A percentile compares a stretch with the other conserved stretches of the same genome.
Evolutionary conservation across 2,888 invertebrate genomes (phyloP).

Genomic region (Chorisops tibialis): DNA sequence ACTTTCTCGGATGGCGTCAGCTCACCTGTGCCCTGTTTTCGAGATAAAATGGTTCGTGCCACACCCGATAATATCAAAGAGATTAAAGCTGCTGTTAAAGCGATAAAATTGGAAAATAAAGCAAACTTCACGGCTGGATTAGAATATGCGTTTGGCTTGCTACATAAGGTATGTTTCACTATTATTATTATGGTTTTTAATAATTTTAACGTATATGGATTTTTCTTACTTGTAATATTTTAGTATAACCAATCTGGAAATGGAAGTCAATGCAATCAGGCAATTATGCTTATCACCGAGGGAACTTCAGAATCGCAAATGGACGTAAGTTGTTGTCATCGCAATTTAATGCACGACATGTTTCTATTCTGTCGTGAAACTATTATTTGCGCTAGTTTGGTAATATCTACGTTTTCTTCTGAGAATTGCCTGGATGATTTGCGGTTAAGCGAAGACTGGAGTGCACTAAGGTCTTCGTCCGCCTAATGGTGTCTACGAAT

Average conservation of each 20-base stretch:
- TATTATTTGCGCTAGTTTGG: no score
- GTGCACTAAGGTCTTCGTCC: no score
- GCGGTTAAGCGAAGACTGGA: no score
- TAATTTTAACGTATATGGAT: no score
- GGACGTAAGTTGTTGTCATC: slow-evolving; percentile 51
- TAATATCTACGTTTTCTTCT: no score
- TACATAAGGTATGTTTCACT: slow-evolving; percentile 67
- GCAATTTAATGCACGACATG: no score
- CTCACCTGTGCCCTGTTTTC: slow-evolving; percentile 86
- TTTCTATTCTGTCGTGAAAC: no score
- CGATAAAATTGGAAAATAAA: slow-evolving; percentile 71
- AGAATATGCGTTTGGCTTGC: slow-evolving; percentile 86
- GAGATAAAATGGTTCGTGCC: slow-evolving; percentile 82
- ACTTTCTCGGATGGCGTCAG: slow-evolving; percentile 80
- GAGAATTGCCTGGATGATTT: no score
- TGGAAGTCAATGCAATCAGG: slow-evolving; percentile 95
- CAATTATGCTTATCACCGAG: slow-evolving; percentile 95
- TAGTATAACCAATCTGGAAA: slow-evolving; percentile 79
- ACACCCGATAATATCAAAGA: slow-evolving; percentile 78
- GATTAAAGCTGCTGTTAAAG: slow-evolving; percentile 71
- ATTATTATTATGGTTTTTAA: neutral
- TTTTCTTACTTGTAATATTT: no score
- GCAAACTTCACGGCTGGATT: slow-evolving; percentile 92
- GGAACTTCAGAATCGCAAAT: slow-evolving; percentile 74
- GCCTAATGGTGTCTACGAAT: no score